phyloP scores from a whole-genome alignment of 2,888 invertebrate genomes.

The Sclerodermus sp. region DNA sequence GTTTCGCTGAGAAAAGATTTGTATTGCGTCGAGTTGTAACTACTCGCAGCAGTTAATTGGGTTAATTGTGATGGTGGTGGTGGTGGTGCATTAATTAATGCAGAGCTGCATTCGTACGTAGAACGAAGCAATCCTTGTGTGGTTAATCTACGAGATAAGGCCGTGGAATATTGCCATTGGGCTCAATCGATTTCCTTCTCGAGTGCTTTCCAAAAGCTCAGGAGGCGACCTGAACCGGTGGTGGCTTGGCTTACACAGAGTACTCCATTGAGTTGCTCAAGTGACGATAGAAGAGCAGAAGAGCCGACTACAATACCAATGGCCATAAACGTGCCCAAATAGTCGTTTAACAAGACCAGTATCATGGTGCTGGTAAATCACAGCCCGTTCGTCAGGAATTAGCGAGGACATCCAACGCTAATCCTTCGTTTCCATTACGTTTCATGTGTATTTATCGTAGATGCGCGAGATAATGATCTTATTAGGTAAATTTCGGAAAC shows the following conservation, averaged over 20 bases:
- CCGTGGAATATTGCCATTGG: constrained; percentile 5
- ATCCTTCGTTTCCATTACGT: too few relatives aligned
- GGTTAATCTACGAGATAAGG: constrained; percentile 17
- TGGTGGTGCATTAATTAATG: constrained; percentile 19
- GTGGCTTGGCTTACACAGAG: constrained; percentile 10
- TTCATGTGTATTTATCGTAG: too few relatives aligned
- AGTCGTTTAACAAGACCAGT: neutral
- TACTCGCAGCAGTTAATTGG: too few relatives aligned
- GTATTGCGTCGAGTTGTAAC: too few relatives aligned
- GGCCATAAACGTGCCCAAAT: constrained; percentile 22
- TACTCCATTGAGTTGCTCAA: constrained; percentile 24
- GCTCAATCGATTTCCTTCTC: constrained; percentile 30
- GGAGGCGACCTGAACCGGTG: constrained; percentile 4
- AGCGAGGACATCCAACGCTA: too few relatives aligned
- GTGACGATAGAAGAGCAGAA: constrained; percentile 20
- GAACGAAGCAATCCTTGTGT: constrained; percentile 11
- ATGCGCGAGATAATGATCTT: too few relatives aligned
- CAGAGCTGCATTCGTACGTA: neutral
- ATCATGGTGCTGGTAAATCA: too few relatives aligned
- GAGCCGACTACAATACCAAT: constrained; percentile 20
- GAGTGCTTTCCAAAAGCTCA: constrained; percentile 19
- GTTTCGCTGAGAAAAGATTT: too few relatives aligned
- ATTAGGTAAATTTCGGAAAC: too few relatives aligned
- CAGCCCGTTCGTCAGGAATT: too few relatives aligned
- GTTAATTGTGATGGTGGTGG: too few relatives aligned